Evolutionary conservation across 1,140 invertebrate genomes (phyloP).

Genomic region (Papilio helenus): DNA sequence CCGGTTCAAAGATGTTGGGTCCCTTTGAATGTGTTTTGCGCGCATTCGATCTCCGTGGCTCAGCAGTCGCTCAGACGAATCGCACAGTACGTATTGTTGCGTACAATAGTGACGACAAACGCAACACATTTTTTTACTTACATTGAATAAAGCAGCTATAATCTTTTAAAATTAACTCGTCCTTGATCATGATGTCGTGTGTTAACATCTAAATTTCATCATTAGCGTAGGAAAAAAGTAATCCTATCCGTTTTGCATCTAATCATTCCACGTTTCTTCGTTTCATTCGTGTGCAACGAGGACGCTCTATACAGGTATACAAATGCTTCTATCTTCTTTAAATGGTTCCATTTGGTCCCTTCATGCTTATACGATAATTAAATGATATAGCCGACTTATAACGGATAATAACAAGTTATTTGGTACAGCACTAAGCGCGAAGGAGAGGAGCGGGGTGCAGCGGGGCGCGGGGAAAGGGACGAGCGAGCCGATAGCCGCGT

Average conservation of each 20-base stretch:
- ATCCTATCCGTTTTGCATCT: too few relatives aligned
- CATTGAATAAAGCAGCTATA: background rate
- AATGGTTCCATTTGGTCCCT: conserved; percentile 4
- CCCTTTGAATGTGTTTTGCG: conserved; percentile 73
- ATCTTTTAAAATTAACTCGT: background rate
- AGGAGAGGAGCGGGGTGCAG: conserved; percentile 38
- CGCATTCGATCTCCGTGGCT: conserved; percentile 42
- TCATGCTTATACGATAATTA: conserved; percentile 9
- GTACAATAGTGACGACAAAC: conserved; percentile 39
- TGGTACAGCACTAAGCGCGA: conserved; percentile 10
- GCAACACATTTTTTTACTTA: background rate
- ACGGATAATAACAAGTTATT: conserved; percentile 20
- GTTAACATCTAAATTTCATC: background rate
- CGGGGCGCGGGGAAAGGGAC: conserved; percentile 50
- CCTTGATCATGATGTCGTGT: too few relatives aligned
- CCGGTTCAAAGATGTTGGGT: conserved; percentile 69
- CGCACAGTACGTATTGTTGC: conserved; percentile 58
- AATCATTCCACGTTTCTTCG: background rate
- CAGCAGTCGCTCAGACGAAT: conserved; percentile 57
- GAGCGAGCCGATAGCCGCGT: conserved; percentile 72
- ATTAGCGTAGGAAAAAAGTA: background rate
- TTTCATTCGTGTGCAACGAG: background rate
- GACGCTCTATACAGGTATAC: background rate
- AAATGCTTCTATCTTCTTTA: background rate
- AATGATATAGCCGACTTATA: conserved; percentile 21